Base-by-base conservation (phyloP, 2,113 vertebrate species). In the Rhodinocichla rosea region DNA sequence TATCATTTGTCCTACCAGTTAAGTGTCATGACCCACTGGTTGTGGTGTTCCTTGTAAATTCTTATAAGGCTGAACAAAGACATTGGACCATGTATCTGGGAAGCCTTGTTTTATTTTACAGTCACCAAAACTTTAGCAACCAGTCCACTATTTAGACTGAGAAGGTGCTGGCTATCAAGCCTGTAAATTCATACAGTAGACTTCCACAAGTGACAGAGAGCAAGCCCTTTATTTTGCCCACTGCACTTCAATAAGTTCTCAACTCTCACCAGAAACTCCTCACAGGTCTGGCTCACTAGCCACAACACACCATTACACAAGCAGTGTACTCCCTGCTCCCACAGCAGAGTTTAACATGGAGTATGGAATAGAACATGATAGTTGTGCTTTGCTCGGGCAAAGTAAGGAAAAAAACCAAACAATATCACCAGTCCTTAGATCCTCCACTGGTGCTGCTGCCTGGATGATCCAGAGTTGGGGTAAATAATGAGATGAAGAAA, bases 41-140 rank as follows among this genome's bases (percentile, higher is more conserved):
- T 59, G 19, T 52, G 27, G 22, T 44, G 28, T 24, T 39, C 15
- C 5, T 39, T 52, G 23, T 30, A 74, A 67, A 44, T 45, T 74
- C 37, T 74, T 13, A 17, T 28, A 52, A 52, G 44, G 19, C 37
- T 67, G 37, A 67, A 33, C 10, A 53, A 52, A 52, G 15, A 37
- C 44, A 50, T 18, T 0, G 0, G 26, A 64, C 32, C 21, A 11
- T 27, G 4, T n/a, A 28, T 20, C 28, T 28, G 22, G 23, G 44
- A 52, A 44, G 22, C 16, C 22, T 39, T 37, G 33, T 44, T 67
- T 81, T 50, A 59, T 39, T 65, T 56, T 30, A 52, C 44, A 39
- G 28, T 39, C 39, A 52, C 23, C 37, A 52, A 52, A 65, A 74
- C 19, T 57, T 52, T 50, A 39, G 60, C 77, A 52, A 45, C 33